phyloP scores from a whole-genome alignment of 1,140 invertebrate genomes.

The Pseudomyrmex concolor region DNA sequence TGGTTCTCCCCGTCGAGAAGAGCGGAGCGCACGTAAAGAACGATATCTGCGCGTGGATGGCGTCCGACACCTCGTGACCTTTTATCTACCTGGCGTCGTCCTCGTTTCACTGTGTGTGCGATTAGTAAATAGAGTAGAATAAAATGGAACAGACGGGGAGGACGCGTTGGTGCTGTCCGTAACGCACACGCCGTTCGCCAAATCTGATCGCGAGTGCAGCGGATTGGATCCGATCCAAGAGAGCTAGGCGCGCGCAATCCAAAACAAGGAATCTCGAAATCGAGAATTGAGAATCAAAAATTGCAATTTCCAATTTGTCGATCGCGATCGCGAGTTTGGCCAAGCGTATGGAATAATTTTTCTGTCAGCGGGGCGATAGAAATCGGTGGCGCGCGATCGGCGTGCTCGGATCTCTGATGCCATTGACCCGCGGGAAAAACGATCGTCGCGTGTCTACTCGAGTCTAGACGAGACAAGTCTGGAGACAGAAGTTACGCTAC shows the following conservation, averaged over 20 bases:
- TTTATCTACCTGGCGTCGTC: neutral
- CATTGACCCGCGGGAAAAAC: neutral
- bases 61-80: neutral
- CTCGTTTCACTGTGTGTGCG: neutral
- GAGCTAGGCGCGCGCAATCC: conserved; percentile 8
- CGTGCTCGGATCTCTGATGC: neutral
- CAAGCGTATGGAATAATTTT: conserved; percentile 6
- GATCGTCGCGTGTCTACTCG: neutral
- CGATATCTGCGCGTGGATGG: conserved; percentile 30
- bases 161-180: too few species aligned
- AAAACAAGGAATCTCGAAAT: neutral
- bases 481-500: neutral
- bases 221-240: neutral
- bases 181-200: neutral
- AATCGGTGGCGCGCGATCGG: neutral
- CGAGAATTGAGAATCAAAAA: neutral
- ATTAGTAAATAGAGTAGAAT: neutral
- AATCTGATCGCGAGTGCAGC: neutral
- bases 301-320: neutral
- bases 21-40: conserved; percentile 32
- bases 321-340: neutral
- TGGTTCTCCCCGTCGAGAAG: neutral
- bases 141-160: neutral
- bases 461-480: neutral
- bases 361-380: neutral